These are phyloP conservation scores for Arvicanthis niloticus DNA, from an alignment of 2,113 vertebrate species.

Conservation along the genomic window DNA sequence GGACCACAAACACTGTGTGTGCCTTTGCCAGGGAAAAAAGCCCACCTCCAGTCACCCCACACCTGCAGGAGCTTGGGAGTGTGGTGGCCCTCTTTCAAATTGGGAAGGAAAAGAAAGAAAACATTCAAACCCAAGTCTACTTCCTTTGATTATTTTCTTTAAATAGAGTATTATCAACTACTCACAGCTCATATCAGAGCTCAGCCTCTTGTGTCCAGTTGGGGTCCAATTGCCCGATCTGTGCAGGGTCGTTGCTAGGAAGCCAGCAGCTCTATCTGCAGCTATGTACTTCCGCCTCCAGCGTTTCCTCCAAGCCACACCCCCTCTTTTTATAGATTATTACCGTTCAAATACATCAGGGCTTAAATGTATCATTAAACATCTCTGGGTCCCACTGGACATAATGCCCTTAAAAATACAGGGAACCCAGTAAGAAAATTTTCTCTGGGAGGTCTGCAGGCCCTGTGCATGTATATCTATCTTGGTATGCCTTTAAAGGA, in stretches of 20 bases:
- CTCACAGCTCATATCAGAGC: not conserved
- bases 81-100: not conserved
- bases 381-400: not conserved
- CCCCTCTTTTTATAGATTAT: not conserved
- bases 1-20: not conserved
- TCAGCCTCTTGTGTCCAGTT: not conserved
- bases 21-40: not conserved
- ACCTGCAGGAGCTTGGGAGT: not conserved
- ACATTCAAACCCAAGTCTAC: not conserved
- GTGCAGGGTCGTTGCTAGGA: not conserved
- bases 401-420: not conserved
- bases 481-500: not conserved
- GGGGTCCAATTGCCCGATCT: not conserved
- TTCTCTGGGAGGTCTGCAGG: not conserved
- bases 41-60: fast-evolving
- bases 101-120: not conserved
- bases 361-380: not conserved
- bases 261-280: not conserved
- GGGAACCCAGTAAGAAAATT: not conserved
- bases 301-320: not conserved
- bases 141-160: not conserved
- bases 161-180: not conserved
- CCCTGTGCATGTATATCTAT: fast-evolving
- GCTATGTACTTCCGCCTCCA: not conserved
- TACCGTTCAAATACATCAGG: not conserved